Conservation (phyloP, 1,140 invertebrate species). For the Bacillus rossius region DNA sequence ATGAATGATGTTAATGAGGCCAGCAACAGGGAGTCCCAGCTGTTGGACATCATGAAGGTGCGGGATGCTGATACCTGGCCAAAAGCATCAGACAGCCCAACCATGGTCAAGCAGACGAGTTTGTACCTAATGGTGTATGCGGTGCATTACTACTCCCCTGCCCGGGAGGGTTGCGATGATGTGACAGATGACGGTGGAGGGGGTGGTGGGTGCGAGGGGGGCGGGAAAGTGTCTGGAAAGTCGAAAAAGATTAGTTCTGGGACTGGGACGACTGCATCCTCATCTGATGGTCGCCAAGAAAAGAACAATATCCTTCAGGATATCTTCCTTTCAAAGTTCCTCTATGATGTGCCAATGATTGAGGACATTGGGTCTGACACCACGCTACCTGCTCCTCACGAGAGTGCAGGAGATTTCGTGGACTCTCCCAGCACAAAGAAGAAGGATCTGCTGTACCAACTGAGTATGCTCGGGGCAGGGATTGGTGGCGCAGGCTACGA, state of each 20-base stretch:
- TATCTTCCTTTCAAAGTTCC: conserved; percentile 41
- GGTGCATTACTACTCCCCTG: conserved; percentile 45
- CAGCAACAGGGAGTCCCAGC: conserved; percentile 39
- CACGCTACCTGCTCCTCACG: conserved; percentile 6
- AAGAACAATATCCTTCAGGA: conserved; percentile 38
- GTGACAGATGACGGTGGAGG: neutral
- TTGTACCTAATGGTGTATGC: conserved; percentile 52
- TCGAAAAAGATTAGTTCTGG: conserved; percentile 43
- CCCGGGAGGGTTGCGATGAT: neutral
- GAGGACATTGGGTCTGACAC: conserved; percentile 39
- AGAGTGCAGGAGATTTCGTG: conserved; percentile 4
- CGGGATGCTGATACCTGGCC: conserved; percentile 6
- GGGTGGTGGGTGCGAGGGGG: conserved; percentile 1
- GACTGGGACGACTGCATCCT: conserved; percentile 42
- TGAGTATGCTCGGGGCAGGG: neutral
- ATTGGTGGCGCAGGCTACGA: neutral
- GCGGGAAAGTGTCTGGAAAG: conserved; percentile 39
- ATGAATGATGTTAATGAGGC: conserved; percentile 58
- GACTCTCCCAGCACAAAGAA: neutral
- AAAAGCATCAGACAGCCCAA: neutral
- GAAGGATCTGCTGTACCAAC: too few relatives aligned
- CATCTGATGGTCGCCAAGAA: conserved; percentile 18
- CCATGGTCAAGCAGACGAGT: neutral
- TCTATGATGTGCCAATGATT: conserved; percentile 42
- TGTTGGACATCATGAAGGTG: conserved; percentile 44